These are phyloP conservation scores for Oligia fasciuncula DNA, from an alignment of 2,888 invertebrate species.

Conservation along the genomic window DNA sequence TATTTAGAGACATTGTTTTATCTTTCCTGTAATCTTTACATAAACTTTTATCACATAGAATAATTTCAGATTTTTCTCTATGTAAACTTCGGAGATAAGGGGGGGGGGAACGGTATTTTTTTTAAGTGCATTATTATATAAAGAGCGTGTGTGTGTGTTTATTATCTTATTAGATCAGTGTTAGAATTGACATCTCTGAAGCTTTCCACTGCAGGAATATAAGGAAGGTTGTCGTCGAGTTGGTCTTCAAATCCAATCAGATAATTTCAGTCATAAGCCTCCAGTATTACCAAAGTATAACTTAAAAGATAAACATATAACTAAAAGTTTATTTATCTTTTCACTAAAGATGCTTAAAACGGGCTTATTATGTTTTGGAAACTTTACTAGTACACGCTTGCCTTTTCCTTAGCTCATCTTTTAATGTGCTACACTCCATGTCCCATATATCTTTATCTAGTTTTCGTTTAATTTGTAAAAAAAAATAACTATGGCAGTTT, in stretches of 20 bases:
- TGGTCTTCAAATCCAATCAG: not conserved
- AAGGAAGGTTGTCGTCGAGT: not conserved
- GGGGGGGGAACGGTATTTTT: no score
- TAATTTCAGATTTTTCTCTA: no score
- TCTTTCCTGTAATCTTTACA: no score
- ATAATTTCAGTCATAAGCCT: not conserved
- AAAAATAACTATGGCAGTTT: not conserved
- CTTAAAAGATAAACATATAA: not conserved
- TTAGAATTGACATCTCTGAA: not conserved
- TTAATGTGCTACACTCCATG: not conserved
- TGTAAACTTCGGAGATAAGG: no score
- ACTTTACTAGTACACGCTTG: not conserved
- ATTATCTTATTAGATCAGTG: not conserved
- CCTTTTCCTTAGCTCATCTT: not conserved
- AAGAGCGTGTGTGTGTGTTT: not conserved
- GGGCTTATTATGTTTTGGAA: no score
- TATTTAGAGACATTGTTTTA: no score
- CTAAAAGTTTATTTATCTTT: not conserved
- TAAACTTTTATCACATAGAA: no score
- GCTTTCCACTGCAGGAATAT: not conserved
- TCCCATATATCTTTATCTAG: not conserved
- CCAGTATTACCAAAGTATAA: not conserved
- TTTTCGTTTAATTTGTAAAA: not conserved
- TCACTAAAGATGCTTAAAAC: not conserved
- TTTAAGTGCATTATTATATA: not conserved